Conservation (phyloP, 2,113 vertebrate genomes). For the Heterocephalus glaber region DNA sequence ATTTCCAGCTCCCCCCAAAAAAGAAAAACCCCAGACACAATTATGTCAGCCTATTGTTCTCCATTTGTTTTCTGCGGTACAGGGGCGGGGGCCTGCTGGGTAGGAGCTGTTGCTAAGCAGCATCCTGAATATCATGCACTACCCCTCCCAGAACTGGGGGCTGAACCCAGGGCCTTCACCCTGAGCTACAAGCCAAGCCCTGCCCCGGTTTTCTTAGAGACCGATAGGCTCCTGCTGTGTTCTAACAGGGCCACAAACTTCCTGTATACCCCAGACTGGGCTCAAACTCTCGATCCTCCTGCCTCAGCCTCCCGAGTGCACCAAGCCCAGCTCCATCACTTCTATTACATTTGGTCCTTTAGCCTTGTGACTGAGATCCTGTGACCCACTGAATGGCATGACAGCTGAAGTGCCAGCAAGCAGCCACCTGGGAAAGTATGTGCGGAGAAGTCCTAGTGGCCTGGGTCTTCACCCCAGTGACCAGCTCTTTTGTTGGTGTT, state of each 20-base stretch:
- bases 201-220: background rate
- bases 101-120: background rate
- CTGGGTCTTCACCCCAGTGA: background rate
- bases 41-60: background rate
- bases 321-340: background rate
- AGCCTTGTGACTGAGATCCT: background rate
- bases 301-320: background rate
- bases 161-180: too few relatives aligned
- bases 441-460: background rate
- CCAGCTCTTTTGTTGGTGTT: background rate
- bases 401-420: background rate
- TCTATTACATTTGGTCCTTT: background rate
- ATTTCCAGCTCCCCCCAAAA: too few relatives aligned
- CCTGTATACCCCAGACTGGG: background rate
- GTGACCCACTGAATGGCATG: background rate
- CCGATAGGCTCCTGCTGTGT: background rate
- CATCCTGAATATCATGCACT: too few relatives aligned
- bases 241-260: background rate
- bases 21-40: background rate
- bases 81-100: background rate
- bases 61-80: background rate
- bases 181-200: background rate
- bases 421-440: accelerated
- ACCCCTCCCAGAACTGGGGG: too few relatives aligned
- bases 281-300: background rate